A percentile compares a stretch with the other conserved stretches of the same genome.
phyloP scores from a whole-genome alignment of 1,140 invertebrate genomes.

The Sitophilus oryzae region DNA sequence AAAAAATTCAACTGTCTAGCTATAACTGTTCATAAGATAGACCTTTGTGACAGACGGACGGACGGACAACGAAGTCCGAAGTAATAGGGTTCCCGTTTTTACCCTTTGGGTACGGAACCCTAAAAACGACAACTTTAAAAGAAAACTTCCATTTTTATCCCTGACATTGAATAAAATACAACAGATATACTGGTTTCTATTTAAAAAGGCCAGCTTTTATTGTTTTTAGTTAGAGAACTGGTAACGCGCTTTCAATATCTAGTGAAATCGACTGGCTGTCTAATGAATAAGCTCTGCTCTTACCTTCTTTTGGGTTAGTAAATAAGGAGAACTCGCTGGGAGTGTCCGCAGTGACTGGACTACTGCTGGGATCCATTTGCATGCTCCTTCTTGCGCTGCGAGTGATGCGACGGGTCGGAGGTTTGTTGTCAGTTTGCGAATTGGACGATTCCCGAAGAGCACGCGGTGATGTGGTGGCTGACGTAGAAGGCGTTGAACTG shows the following conservation, averaged over 20 bases:
- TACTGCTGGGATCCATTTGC: slow-evolving; percentile 41
- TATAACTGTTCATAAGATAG: no score
- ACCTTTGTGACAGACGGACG: no score
- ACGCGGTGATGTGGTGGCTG: slow-evolving; percentile 36
- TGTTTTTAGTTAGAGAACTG: background rate
- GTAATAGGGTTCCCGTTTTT: no score
- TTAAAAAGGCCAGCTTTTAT: no score
- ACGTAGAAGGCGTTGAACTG: slow-evolving; percentile 34
- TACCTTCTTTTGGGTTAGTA: slow-evolving; percentile 33
- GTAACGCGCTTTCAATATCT: background rate
- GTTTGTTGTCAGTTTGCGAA: slow-evolving; percentile 15
- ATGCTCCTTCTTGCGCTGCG: slow-evolving; percentile 39
- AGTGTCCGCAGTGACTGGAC: slow-evolving; percentile 39
- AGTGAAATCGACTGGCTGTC: background rate
- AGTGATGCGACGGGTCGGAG: slow-evolving; percentile 33
- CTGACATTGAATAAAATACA: no score
- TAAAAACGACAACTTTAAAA: no score
- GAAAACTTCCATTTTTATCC: no score
- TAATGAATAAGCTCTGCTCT: background rate
- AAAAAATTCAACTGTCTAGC: no score
- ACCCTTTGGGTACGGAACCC: no score
- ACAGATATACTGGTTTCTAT: no score
- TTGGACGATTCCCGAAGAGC: slow-evolving; percentile 29
- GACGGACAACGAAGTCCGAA: no score
- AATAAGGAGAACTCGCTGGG: slow-evolving; percentile 38